These are phyloP conservation scores for Podarcis raffonei DNA, from an alignment of 2,113 vertebrate genomes.

Conservation along the genomic window DNA sequence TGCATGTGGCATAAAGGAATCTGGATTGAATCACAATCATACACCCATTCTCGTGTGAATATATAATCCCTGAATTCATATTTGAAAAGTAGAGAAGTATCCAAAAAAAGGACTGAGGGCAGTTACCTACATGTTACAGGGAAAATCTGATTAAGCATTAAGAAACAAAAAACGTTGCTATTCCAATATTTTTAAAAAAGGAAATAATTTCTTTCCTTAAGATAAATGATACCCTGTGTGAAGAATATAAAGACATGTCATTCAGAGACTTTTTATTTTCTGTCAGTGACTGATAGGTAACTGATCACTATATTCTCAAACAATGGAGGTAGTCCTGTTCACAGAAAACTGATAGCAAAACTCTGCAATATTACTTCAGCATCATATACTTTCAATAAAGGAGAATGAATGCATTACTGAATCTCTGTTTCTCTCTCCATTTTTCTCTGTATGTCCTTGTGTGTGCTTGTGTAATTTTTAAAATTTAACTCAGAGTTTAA, in stretches of 20 bases:
- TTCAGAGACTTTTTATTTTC: constrained; percentile 7
- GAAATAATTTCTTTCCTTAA: constrained; percentile 57
- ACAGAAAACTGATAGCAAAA: not conserved
- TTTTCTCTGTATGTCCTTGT: no score
- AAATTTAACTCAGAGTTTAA: no score
- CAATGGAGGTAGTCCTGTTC: not conserved
- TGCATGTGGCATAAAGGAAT: not conserved
- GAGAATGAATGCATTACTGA: no score
- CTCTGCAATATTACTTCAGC: not conserved
- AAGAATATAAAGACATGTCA: constrained; percentile 29
- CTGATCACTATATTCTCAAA: not conserved
- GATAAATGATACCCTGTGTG: constrained; percentile 15
- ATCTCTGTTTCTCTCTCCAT: not conserved
- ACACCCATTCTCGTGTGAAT: not conserved
- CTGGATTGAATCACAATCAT: not conserved
- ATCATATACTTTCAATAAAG: not conserved
- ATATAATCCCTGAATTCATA: not conserved
- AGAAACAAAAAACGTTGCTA: constrained; percentile 41
- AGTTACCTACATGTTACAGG: constrained; percentile 42
- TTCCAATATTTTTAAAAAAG: constrained; percentile 30
- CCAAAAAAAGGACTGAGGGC: constrained; percentile 49
- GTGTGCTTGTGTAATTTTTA: not conserved
- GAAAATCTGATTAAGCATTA: constrained; percentile 59
- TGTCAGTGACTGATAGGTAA: constrained; percentile 1
- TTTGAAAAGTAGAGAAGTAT: constrained; percentile 64